Percentiles rank a stretch among this genome's conserved stretches.
Evolutionary conservation across 37 sponge, comb jelly and placozoan species (phyloP).

Genomic region (Sycon ciliatum): DNA sequence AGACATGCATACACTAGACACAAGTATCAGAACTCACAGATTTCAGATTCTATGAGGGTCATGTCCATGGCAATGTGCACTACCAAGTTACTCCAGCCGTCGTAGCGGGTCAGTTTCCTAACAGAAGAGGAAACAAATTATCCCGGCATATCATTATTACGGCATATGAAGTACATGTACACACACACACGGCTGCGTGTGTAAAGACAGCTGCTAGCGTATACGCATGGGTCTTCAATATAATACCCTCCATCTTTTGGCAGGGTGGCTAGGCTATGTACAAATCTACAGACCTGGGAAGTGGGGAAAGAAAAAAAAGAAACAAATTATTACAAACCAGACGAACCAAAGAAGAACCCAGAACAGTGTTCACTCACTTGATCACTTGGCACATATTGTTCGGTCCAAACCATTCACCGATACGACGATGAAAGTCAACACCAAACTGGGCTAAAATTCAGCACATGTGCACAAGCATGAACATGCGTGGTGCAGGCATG

Average conservation of each 20-base stretch:
- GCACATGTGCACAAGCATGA: too few relatives aligned
- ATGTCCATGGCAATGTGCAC: slow-evolving; percentile 96
- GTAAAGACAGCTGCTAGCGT: too few relatives aligned
- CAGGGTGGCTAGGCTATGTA: too few relatives aligned
- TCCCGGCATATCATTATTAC: neutral
- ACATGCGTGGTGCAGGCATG: too few relatives aligned
- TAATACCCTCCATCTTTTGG: too few relatives aligned
- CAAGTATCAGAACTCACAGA: slow-evolving; percentile 58
- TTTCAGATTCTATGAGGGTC: slow-evolving; percentile 73
- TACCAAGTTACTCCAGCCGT: slow-evolving; percentile 63
- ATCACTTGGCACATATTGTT: slow-evolving; percentile 93
- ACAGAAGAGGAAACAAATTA: neutral
- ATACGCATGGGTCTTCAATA: too few relatives aligned
- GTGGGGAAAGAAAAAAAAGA: too few relatives aligned
- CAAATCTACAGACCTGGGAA: too few relatives aligned
- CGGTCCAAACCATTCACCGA: slow-evolving; percentile 97
- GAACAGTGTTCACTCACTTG: slow-evolving; percentile 36
- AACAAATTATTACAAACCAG: too few relatives aligned
- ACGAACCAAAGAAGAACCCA: too few relatives aligned
- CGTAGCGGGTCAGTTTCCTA: slow-evolving; percentile 69
- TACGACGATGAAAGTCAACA: slow-evolving; percentile 56
- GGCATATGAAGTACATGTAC: neutral
- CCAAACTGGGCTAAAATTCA: slow-evolving; percentile 50
- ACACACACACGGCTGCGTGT: neutral
- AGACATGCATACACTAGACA: too few relatives aligned